Evolutionary conservation across 2,888 invertebrate genomes (phyloP).

Genomic region (Ceriagrion tenellum): DNA sequence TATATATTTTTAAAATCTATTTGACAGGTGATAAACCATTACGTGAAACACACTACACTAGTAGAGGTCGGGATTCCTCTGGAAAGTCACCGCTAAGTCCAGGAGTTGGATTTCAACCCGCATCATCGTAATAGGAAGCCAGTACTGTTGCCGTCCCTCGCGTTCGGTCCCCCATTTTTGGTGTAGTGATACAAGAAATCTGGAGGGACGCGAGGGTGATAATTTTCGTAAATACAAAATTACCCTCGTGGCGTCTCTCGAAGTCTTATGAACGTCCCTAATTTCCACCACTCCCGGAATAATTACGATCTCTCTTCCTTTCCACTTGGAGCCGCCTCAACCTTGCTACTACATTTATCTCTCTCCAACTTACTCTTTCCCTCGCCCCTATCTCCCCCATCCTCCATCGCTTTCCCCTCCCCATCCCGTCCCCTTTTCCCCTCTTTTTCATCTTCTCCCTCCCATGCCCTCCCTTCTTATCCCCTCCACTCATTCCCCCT

Average conservation of each 20-base stretch:
- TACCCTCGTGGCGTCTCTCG: neutral
- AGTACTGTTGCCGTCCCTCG: no score
- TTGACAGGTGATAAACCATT: no score
- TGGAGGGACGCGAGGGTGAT: no score
- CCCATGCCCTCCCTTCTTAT: neutral
- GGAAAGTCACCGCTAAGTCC: no score
- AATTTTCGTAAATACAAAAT: no score
- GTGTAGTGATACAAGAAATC: no score
- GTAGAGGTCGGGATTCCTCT: no score
- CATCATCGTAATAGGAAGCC: no score
- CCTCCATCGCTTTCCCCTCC: neutral
- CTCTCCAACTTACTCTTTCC: neutral
- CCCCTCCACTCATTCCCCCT: neutral
- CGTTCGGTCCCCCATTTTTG: no score
- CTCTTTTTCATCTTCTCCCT: neutral
- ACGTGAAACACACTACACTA: no score
- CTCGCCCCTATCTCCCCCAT: neutral
- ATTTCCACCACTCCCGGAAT: neutral
- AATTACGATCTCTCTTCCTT: slow-evolving; percentile 27
- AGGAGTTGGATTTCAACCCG: no score
- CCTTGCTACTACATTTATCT: neutral
- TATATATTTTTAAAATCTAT: no score
- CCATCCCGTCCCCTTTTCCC: neutral
- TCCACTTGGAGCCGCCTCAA: neutral
- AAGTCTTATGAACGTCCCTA: neutral